Evolutionary conservation across 2,888 invertebrate species (phyloP).

Genomic region (Eumerus sabulonum): DNA sequence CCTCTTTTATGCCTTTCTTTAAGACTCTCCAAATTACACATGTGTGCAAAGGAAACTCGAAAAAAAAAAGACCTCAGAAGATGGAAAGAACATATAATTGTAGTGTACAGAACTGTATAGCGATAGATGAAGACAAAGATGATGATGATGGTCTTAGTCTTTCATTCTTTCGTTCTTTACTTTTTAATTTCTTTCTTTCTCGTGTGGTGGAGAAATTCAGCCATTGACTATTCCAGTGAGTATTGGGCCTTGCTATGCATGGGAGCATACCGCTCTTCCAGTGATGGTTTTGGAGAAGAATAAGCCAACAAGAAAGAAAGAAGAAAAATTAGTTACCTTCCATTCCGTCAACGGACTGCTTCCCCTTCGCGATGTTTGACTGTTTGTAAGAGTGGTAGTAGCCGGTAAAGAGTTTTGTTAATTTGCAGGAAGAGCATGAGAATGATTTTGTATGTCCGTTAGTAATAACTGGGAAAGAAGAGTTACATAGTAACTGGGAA

Average conservation of each 20-base stretch:
- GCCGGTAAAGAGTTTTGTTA: background rate
- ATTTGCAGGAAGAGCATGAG: constrained; percentile 2
- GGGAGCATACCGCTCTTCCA: constrained; percentile 10
- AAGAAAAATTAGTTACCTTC: constrained; percentile 45
- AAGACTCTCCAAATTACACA: constrained; percentile 72
- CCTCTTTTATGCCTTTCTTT: constrained; percentile 79
- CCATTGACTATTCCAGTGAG: constrained; percentile 60
- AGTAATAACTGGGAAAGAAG: no score
- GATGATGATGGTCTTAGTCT: constrained; percentile 47
- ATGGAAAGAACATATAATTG: constrained; percentile 58
- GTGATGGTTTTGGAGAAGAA: constrained; percentile 11
- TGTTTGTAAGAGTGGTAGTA: background rate
- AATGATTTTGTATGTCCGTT: no score
- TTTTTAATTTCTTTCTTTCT: constrained; percentile 41
- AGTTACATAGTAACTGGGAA: no score
- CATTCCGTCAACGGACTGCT: constrained; percentile 13
- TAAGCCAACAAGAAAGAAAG: constrained; percentile 24
- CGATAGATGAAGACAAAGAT: constrained; percentile 57
- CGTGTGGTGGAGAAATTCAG: constrained; percentile 53
- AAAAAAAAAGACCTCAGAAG: constrained; percentile 53
- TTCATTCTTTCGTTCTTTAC: constrained; percentile 22
- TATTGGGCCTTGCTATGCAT: constrained; percentile 6
- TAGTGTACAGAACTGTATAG: constrained; percentile 44
- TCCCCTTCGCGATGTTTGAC: constrained; percentile 33
- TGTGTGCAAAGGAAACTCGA: constrained; percentile 37